Evolutionary conservation across 2,888 invertebrate species (phyloP), one percentile per base, ranked within the genome.

Genomic region (Gnatocerus cornutus): DNA sequence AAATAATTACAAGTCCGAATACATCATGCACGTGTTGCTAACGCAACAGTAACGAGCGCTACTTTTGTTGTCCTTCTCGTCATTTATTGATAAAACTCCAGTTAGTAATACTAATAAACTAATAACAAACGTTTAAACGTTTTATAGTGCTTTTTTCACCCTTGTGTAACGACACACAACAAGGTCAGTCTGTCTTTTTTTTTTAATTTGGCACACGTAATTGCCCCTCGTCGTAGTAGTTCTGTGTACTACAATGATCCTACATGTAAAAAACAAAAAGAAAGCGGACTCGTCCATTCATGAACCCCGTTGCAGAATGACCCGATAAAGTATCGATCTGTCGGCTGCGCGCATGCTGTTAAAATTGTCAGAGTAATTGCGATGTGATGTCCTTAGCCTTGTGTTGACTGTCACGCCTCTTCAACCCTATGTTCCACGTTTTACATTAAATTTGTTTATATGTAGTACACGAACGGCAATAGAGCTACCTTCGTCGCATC

Each of bases 401-500:
- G 29, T 37, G 41, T 58, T 68, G 52, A 13, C 48, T 56, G 16
- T 56, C 58, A 43, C 27, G 21, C 43, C 12, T 33, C 13, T 16
- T 63, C 37, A 52, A 16, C 33, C 21, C 33, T 33, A 9, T 16
- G 33, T 21, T 21, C 21, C 4, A 21, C 4, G 16, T 13, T 37
- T 43, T 41, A 16, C 12, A 14, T n/a, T 29, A 21, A 27, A 41
- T 14, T 10, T 59, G 52, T 65, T 53, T 33, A 21, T 8, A 52
- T 52, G 59, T 46, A 67, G 67, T 30, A 52, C 58, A 43, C 48
- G 48, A 80, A 80, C 78, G 80, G 79, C 41, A 80, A 78, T 73
- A 79, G 79, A 67, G 79, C 82, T 63, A 82, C 85, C 37, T 81
- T 84, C 66, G 85, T 85, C 76, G 85, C 86, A 48, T 88, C 86